Evolutionary conservation across 1,140 invertebrate species (phyloP).

Genomic region (Panagrolaimus sp.): DNA sequence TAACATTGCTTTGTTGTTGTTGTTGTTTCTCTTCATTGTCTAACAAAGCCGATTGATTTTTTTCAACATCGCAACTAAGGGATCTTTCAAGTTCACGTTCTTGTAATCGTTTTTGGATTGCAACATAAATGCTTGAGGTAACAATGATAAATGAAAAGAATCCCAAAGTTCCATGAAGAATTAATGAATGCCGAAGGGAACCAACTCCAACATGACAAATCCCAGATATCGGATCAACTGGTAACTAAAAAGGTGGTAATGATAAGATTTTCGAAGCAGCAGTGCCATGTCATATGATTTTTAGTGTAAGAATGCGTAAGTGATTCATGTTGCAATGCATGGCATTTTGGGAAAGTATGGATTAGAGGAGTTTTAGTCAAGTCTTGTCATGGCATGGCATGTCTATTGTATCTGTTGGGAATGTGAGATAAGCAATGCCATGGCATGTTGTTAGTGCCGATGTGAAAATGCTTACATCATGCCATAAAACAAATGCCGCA

Average conservation of each 20-base stretch:
- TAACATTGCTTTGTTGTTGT: not conserved
- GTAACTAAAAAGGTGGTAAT: not conserved
- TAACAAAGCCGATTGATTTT: not conserved
- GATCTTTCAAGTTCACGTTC: not conserved
- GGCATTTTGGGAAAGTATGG: no score
- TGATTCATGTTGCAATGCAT: no score
- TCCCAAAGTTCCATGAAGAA: not conserved
- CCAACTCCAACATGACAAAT: not conserved
- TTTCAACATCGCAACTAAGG: not conserved
- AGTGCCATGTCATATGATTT: no score
- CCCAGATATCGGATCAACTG: not conserved
- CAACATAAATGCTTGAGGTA: not conserved
- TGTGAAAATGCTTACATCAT: not conserved
- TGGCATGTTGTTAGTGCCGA: no score
- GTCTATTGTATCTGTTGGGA: no score
- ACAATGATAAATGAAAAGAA: not conserved
- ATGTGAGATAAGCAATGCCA: no score
- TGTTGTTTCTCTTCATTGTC: no score
- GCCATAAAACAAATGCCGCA: not conserved
- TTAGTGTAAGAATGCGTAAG: no score
- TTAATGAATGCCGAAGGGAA: not conserved
- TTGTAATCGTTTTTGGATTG: not conserved
- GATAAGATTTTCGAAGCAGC: no score
- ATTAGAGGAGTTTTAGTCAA: no score
- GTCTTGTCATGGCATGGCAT: no score